Evolutionary conservation across 1,140 invertebrate genomes (phyloP), one percentile per base, ranked within the genome.

Genomic region (Leptestheria dahalacensis): DNA sequence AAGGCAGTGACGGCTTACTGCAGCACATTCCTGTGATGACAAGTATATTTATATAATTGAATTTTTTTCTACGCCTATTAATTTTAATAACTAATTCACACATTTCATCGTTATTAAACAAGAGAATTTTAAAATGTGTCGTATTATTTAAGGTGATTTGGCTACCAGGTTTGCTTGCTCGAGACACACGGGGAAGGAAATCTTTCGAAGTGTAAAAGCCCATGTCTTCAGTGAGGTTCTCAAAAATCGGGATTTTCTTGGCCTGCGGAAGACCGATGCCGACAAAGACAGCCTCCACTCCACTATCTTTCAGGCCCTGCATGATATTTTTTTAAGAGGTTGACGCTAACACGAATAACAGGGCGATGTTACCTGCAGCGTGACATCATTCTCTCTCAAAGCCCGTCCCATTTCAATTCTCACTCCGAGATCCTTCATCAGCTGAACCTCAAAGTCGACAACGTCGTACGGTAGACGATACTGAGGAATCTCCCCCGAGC

Each of bases 151-250:
- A n/a, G n/a, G n/a, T n/a, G n/a, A n/a, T n/a, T n/a, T n/a, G n/a
- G 65, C 69, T 72, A 81, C 86, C 88, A 67, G 82, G 81, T 75
- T 98, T 99, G 66, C 91, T 94, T 24, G 85, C 87, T 63, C 77
- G 76, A 0, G 92, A 77, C 9, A 97, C 94, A 51, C 79, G 70
- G 2, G 93, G 94, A 25, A 99, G 72, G 70, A 97, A 98, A 63
- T 82, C 81, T 73, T 98, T 99, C 18, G 93, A 97, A 0, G 94
- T 97, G 66, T 81, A 97, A 70, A 96, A 98, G 0, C 95, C 95
- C 78, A 87, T 82, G 41, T 83, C 76, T 51, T 77, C 69, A 3
- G 77, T 84, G 0, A 97, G 72, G n/a, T 79, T 77, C 64, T 84
- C 73, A 71, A 97, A 97, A 15, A 92, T 83, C 0, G 81, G 76